phyloP scores from a whole-genome alignment of 2,888 invertebrate genomes.

The Sepiola atlantica region DNA sequence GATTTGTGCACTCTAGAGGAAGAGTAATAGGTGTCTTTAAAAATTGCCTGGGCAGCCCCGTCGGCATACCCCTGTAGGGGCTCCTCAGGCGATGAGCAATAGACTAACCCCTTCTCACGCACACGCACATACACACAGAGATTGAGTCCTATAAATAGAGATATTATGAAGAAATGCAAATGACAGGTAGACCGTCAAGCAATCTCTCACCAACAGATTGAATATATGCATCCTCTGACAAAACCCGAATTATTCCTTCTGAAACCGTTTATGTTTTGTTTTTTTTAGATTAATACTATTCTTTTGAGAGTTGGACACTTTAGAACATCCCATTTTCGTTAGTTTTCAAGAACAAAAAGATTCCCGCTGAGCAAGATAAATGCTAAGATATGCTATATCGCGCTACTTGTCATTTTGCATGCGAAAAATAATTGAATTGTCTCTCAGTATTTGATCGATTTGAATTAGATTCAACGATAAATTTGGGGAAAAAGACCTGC shows the following conservation, averaged over 20 bases:
- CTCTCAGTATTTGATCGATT: not conserved
- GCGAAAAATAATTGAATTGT: not conserved
- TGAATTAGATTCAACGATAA: not conserved
- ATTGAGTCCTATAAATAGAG: not conserved
- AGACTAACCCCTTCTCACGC: no score
- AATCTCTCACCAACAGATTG: not conserved
- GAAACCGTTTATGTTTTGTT: not conserved
- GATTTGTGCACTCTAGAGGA: no score
- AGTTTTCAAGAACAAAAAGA: not conserved
- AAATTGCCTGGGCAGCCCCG: no score
- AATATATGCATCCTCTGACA: not conserved
- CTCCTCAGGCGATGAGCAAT: no score
- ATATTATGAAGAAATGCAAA: not conserved
- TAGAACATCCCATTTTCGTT: not conserved
- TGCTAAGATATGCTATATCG: not conserved
- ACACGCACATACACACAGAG: not conserved
- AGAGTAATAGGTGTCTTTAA: no score
- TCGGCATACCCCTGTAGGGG: no score
- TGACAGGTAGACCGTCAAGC: not conserved
- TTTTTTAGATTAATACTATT: conserved; percentile 1
- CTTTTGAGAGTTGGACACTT: not conserved
- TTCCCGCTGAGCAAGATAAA: not conserved
- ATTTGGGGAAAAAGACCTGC: not conserved
- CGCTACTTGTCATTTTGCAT: not conserved
- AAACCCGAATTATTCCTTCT: not conserved